These are phyloP conservation scores for Aotus griseimembra DNA, from an alignment of 2,797 vertebrate genomes.

Conservation along the genomic window DNA sequence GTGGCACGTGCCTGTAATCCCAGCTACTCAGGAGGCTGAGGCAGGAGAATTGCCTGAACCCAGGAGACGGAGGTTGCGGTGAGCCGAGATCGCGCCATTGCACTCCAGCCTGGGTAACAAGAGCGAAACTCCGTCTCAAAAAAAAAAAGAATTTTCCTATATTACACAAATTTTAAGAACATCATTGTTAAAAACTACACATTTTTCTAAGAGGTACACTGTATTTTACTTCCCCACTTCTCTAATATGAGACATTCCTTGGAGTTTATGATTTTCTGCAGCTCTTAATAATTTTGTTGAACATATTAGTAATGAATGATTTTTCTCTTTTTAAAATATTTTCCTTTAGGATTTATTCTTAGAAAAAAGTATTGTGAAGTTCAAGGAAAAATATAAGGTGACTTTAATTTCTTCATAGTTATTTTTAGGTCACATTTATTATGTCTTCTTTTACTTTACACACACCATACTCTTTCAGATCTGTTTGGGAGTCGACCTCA, in stretches of 20 bases:
- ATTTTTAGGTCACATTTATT: background rate
- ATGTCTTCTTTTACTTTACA: background rate
- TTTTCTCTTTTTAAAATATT: background rate
- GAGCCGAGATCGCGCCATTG: too few relatives aligned
- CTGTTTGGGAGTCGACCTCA: background rate
- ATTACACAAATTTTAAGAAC: background rate
- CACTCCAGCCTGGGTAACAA: too few relatives aligned
- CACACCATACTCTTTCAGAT: background rate
- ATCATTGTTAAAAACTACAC: accelerated
- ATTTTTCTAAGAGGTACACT: background rate
- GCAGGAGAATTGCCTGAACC: too few relatives aligned
- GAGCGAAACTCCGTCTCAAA: too few relatives aligned
- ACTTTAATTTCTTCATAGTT: background rate
- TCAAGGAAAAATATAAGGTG: background rate
- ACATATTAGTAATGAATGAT: background rate
- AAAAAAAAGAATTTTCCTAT: background rate
- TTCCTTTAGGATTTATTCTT: background rate
- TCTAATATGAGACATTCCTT: background rate
- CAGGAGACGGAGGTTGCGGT: too few relatives aligned
- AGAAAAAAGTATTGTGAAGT: background rate
- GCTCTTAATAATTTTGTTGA: background rate
- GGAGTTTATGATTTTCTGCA: background rate
- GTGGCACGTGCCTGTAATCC: too few relatives aligned
- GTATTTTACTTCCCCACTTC: background rate
- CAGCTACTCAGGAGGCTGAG: too few relatives aligned